Base-by-base conservation (phyloP, 2,888 invertebrate genomes). In the Nomada hirtipes region DNA sequence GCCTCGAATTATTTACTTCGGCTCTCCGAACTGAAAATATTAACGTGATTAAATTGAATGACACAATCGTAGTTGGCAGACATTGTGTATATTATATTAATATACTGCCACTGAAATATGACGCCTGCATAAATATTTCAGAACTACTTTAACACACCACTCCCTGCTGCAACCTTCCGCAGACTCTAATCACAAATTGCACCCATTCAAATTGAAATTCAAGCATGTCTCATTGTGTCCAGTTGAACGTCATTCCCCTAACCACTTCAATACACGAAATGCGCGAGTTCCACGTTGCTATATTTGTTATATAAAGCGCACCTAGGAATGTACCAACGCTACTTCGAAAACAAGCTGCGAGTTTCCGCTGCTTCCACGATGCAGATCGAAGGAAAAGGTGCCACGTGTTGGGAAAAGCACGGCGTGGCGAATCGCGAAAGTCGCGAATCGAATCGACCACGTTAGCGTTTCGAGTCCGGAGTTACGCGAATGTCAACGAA, bases 401-500 rank as follows among this genome's bases (percentile, higher is more conserved):
- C 13, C 4, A 42, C n/a, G 4, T 23, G 36, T 26, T 42, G 42
- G 42, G 15, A 71, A 29, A 60, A 20, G 29, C 59, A 29, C 47
- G 59, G 15, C 29, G 23, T 44, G 10, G 50, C 29, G 50, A 61
- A 20, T 67, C 57, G 55, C 53, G 50, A 84, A 80, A 78, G 68
- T 79, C 44, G 4, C 23, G 63, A 47, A 36, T 76, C 73, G 53
- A 68, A 64, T 57, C 67, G 70, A 73, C 64, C 59, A 23, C 55
- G 74, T 78, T 75, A 64, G 50, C 69, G 60, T 76, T 79, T 44
- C 50, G 52, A 69, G 67, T 61, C 50, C 44, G 47, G 47, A 79
- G 64, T 73, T 67, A 36, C 53, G 68, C 57, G 71, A 64, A 60
- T 59, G 59, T 61, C 74, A 65, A 26, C 50, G 53, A 82, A 87